Base-by-base conservation (phyloP, 2,888 invertebrate species). In the Dyspetes luteomarginatus region DNA sequence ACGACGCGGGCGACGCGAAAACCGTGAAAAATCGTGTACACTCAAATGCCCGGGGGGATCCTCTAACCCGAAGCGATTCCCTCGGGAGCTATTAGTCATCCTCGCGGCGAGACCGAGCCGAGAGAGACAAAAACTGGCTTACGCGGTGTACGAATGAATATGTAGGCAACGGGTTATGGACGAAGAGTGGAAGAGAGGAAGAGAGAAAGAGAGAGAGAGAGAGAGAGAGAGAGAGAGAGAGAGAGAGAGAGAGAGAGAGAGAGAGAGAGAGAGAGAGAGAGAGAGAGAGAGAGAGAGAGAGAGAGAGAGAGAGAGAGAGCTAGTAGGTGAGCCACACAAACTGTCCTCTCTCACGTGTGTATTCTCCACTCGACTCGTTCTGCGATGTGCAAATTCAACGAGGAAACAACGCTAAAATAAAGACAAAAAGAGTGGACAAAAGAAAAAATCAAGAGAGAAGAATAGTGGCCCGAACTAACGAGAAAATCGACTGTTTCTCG, bases 21-120 rank as follows among this genome's bases (percentile, higher is more conserved):
- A 83, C 86, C 82, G 84, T 88, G 87, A 86, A 89, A 89, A 89
- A 88, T 87, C 83, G 88, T 81, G 84, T 84, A 48, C 12, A 86
- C 85, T 83, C 85, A 84, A 86, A 81, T 76, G 78, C 78, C 65
- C 76, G 65, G 78, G n/a, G 81, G 79, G 78, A 82, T 82, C 78
- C 74, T 78, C 84, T 75, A 86, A 85, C 83, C 76, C 78, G 76
- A 62, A 72, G 72, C 78, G 74, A 78, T 79, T 82, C 82, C 85
- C 86, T 79, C 79, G 83, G 73, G 82, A 83, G 85, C 87, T 88
- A 89, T 90, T 89, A 88, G 88, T 90, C 89, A 89, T 89, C 85
- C 84, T 82, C 82, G 82, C 81, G 83, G 71, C 81, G 79, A 71
- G 36, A 68, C 67, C 78, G 62, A 56, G 73, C 48, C 48, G 48